A percentile compares a stretch with the other conserved stretches of the same genome.
These are phyloP conservation scores for Columba livia DNA, from an alignment of 2,113 vertebrate genomes.

Conservation along the genomic window DNA sequence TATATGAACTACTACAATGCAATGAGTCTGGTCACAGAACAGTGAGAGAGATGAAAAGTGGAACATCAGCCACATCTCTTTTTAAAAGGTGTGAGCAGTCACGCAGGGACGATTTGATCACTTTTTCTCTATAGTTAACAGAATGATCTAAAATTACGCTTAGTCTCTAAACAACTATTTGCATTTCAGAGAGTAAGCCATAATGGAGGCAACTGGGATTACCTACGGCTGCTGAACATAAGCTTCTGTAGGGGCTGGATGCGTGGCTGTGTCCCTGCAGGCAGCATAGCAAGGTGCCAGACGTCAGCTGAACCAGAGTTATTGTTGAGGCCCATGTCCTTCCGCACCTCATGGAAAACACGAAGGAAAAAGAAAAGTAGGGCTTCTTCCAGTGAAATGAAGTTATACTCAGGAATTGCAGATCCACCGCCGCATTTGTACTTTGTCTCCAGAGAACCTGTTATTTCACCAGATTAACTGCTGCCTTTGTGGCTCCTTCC, in stretches of 20 bases:
- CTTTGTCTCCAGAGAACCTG: neutral
- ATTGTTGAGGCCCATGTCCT: accelerated
- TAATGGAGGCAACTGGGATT: neutral
- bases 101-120: neutral
- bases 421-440: neutral
- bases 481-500: neutral
- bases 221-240: neutral
- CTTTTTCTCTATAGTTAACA: neutral
- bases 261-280: accelerated
- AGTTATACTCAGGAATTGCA: neutral
- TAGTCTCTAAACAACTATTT: neutral
- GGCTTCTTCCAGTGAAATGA: neutral
- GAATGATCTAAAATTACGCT: neutral
- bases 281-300: neutral
- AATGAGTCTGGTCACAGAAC: neutral
- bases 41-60: neutral
- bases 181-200: neutral
- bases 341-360: accelerated
- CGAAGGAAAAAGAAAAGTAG: neutral
- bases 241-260: neutral
- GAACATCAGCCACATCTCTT: neutral
- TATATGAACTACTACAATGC: neutral
- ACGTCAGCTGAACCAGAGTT: neutral
- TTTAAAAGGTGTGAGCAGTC: neutral
- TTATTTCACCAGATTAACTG: neutral